Base-by-base conservation (phyloP, 1,140 invertebrate genomes). In the Matsumurasca onukii region DNA sequence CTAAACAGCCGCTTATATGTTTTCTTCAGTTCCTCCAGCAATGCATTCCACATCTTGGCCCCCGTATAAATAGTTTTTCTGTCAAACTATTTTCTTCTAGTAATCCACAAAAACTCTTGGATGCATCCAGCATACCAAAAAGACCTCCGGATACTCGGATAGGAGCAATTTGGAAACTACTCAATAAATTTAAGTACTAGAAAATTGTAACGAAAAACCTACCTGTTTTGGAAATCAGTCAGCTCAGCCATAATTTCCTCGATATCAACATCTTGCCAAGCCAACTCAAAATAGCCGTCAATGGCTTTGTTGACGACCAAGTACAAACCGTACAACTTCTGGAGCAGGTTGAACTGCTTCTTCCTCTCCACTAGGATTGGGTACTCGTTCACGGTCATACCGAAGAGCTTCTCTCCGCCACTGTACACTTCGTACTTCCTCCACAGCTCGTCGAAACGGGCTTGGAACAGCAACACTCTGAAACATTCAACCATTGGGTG, bases 211-310 rank as follows among this genome's bases (percentile, higher is more conserved):
- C n/a, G n/a, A 29, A 13, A 31, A 72, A 66, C 70, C 75, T 78
- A 91, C 90, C 88, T 89, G 65, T 89, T 85, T 77, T 94, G 91
- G 77, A 94, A 95, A 27, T 95, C 92, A 15, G 84, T 78, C 13
- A 96, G 79, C 78, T 95, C 92, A 5, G 83, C 78, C 63, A 88
- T 89, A 64, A 96, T 95, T 62, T 85, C 83, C 73, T 94, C 91
- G 71, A 92, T 92, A 77, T 95, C 89, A 68, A 96, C 87, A 67
- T 93, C 90, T 3, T 82, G 78, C 93, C 93, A 97, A 0, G 87
- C 83, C 61, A 93, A 89, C 75, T 94, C 91, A 75, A 86, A 93
- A 75, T 95, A 95, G 0, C 90, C 89, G 74, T 94, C 89, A 15
- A 97, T 90, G 3, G 89, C 88, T 69, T 89, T 88, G 79, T 93